Evolutionary conservation across 1,140 invertebrate genomes (phyloP).

Genomic region (Papilio dardanus): DNA sequence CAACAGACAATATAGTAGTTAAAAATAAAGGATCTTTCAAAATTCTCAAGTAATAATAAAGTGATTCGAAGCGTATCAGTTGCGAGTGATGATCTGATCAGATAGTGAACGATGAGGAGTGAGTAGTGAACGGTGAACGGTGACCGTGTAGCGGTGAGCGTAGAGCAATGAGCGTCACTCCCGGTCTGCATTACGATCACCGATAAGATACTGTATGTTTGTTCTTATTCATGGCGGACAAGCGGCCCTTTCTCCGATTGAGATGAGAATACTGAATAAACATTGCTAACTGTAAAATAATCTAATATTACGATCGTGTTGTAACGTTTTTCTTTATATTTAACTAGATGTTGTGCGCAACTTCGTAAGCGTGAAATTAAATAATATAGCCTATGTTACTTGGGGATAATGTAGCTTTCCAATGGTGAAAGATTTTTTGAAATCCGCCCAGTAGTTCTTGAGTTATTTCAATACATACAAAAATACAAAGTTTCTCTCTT

Average conservation of each 20-base stretch:
- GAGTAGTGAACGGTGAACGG: neutral
- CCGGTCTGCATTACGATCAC: slow-evolving; percentile 22
- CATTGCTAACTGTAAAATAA: slow-evolving; percentile 1
- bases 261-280: slow-evolving; percentile 11
- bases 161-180: slow-evolving; percentile 1
- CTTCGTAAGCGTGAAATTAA: too few relatives aligned
- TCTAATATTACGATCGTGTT: slow-evolving; percentile 1
- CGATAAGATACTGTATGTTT: slow-evolving; percentile 27
- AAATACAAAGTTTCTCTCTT: too few relatives aligned
- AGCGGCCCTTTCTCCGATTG: slow-evolving; percentile 19
- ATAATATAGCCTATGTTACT: too few relatives aligned
- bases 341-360: neutral
- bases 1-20: neutral
- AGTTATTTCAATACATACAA: too few relatives aligned
- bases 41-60: neutral
- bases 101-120: neutral
- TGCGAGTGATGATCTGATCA: neutral
- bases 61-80: neutral
- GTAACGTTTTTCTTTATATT: neutral
- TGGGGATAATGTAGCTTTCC: too few relatives aligned
- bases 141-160: neutral
- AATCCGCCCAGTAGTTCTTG: too few relatives aligned
- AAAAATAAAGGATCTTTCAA: neutral
- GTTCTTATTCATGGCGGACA: slow-evolving; percentile 24
- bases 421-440: too few relatives aligned